These are phyloP conservation scores for Phataginus tricuspis DNA, from an alignment of 2,797 vertebrate genomes.

Conservation along the genomic window DNA sequence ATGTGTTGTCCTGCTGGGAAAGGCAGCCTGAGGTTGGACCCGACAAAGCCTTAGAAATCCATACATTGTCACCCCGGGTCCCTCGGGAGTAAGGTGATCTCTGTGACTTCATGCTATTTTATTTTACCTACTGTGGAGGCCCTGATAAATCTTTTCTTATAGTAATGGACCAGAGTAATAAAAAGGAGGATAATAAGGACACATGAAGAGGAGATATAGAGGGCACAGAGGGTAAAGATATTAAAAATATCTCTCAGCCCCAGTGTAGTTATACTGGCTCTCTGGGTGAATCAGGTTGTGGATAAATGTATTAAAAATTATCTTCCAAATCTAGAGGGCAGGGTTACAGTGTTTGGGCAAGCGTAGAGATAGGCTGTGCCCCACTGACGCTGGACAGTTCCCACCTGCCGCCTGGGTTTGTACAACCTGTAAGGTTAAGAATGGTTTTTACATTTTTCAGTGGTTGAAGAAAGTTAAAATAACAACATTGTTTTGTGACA, in stretches of 20 bases:
- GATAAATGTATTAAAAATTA: neutral
- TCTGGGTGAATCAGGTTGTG: fast-evolving
- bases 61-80: neutral
- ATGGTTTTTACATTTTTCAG: neutral
- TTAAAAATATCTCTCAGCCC: fast-evolving
- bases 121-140: neutral
- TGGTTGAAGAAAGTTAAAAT: neutral
- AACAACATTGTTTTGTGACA: neutral
- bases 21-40: neutral
- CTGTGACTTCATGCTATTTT: neutral
- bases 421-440: neutral
- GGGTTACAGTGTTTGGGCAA: neutral
- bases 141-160: no score
- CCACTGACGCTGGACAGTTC: fast-evolving
- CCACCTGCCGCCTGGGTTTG: neutral
- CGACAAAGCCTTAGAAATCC: neutral
- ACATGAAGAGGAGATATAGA: fast-evolving
- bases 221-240: neutral
- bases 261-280: fast-evolving
- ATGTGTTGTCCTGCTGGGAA: fast-evolving
- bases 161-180: neutral
- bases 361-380: no score
- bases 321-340: neutral
- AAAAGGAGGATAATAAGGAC: neutral
- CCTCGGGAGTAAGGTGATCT: neutral